Evolutionary conservation across 2,888 invertebrate species (phyloP).

Genomic region (Reticulitermes lucifugus): DNA sequence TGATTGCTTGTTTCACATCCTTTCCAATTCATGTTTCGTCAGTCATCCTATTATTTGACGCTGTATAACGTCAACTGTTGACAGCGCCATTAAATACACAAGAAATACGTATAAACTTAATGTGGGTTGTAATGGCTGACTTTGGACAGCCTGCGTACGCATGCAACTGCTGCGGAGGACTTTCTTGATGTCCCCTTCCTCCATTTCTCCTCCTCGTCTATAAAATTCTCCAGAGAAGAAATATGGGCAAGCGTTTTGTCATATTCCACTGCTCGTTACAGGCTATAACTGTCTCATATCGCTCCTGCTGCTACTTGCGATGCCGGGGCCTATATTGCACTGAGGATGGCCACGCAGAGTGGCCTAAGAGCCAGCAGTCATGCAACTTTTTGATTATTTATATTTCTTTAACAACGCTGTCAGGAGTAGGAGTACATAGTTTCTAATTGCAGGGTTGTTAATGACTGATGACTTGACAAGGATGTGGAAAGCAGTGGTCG

Average conservation of each 20-base stretch:
- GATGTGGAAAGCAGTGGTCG: too few species aligned
- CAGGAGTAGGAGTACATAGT: too few species aligned
- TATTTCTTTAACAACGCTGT: too few species aligned
- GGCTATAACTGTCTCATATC: slow-evolving; percentile 46
- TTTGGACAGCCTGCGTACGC: background rate
- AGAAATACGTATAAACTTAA: too few species aligned
- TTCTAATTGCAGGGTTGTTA: too few species aligned
- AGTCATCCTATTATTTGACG: too few species aligned
- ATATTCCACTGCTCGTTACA: slow-evolving; percentile 45
- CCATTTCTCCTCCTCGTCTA: slow-evolving; percentile 12
- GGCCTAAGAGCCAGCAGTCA: background rate
- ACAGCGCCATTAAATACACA: too few species aligned
- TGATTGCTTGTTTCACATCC: too few species aligned
- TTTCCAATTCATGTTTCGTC: too few species aligned
- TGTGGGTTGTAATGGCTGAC: background rate
- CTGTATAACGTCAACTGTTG: too few species aligned
- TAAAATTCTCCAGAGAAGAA: slow-evolving; percentile 44
- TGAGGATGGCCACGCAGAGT: background rate
- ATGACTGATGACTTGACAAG: too few species aligned
- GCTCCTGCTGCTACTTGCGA: background rate
- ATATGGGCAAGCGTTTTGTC: slow-evolving; percentile 45
- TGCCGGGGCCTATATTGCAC: background rate
- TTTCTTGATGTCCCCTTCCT: background rate
- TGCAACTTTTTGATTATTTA: too few species aligned
- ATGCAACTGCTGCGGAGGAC: background rate